Evolutionary conservation across 2,888 invertebrate species (phyloP).

Genomic region (Coleophora deauratella): DNA sequence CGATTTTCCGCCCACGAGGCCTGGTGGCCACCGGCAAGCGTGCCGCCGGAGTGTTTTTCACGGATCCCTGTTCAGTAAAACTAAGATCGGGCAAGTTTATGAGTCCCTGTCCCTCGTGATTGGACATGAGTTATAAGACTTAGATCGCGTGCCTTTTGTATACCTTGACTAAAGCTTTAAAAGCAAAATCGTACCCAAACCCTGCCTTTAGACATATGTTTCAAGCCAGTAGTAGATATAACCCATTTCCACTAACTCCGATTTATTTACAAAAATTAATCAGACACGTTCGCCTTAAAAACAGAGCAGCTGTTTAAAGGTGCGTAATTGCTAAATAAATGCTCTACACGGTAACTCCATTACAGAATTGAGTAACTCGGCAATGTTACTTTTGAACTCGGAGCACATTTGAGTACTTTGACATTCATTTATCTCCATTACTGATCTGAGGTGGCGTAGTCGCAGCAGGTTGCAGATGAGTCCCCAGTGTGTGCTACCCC

Average conservation of each 20-base stretch:
- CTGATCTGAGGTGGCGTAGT: constrained; percentile 38
- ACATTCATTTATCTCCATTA: constrained; percentile 71
- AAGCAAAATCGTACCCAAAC: background rate
- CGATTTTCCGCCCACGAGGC: constrained; percentile 39
- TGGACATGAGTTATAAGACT: constrained; percentile 8
- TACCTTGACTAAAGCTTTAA: background rate
- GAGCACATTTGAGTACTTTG: constrained; percentile 56
- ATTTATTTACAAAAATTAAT: constrained; percentile 12
- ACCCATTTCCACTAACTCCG: no score
- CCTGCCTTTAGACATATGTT: background rate
- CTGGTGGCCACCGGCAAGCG: constrained; percentile 25
- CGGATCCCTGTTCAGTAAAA: constrained; percentile 30
- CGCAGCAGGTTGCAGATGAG: constrained; percentile 26
- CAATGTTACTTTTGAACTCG: constrained; percentile 54
- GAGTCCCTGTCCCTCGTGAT: constrained; percentile 18
- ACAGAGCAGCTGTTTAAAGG: constrained; percentile 35
- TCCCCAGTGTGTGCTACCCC: constrained; percentile 42
- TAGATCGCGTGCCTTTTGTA: no score
- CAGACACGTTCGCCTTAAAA: constrained; percentile 20
- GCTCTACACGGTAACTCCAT: constrained; percentile 66
- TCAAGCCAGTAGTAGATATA: background rate
- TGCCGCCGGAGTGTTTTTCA: constrained; percentile 40
- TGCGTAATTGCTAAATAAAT: constrained; percentile 61
- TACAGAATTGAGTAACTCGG: constrained; percentile 44
- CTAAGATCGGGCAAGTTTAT: constrained; percentile 23